Percentiles rank a stretch among this genome's conserved stretches.
Evolutionary conservation across 2,113 vertebrate genomes (phyloP).

Genomic region (Prochilodus magdalenae): DNA sequence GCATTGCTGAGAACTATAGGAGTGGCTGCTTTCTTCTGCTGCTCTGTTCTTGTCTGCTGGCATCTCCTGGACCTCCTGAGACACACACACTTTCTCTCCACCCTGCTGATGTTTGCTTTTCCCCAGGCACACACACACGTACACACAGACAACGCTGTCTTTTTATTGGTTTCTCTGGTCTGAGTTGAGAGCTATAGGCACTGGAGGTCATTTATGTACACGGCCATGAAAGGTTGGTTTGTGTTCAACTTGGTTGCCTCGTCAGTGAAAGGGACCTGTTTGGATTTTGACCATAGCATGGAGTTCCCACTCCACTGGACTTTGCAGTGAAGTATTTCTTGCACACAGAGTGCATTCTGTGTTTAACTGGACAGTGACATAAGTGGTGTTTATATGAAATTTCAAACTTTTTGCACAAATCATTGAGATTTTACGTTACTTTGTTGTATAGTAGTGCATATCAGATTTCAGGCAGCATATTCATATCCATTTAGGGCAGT

Average conservation of each 20-base stretch:
- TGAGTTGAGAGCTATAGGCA: slow-evolving; percentile 5
- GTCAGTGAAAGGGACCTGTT: not conserved
- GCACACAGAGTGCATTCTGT: not conserved
- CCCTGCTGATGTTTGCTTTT: slow-evolving; percentile 18
- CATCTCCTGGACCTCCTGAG: slow-evolving; percentile 1
- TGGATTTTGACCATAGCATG: slow-evolving; percentile 18
- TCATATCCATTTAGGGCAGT: too few relatives aligned
- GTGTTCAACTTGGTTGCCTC: slow-evolving; percentile 1
- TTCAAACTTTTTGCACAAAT: too few relatives aligned
- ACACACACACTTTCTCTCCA: slow-evolving; percentile 25
- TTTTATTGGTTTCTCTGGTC: not conserved
- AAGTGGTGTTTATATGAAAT: too few relatives aligned
- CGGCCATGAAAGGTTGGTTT: slow-evolving; percentile 11
- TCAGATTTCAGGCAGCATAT: too few relatives aligned
- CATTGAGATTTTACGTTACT: too few relatives aligned
- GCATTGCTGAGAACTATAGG: not conserved
- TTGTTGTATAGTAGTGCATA: too few relatives aligned
- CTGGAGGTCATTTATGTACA: slow-evolving; percentile 7
- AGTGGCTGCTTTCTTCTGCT: not conserved
- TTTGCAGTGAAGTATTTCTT: not conserved
- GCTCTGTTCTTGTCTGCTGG: slow-evolving; percentile 22
- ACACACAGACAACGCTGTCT: not conserved
- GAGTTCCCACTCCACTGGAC: not conserved
- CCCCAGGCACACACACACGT: slow-evolving; percentile 10
- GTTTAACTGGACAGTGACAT: slow-evolving; percentile 1